Conservation (phyloP, 1,140 invertebrate genomes). For the Portunus trituberculatus region DNA sequence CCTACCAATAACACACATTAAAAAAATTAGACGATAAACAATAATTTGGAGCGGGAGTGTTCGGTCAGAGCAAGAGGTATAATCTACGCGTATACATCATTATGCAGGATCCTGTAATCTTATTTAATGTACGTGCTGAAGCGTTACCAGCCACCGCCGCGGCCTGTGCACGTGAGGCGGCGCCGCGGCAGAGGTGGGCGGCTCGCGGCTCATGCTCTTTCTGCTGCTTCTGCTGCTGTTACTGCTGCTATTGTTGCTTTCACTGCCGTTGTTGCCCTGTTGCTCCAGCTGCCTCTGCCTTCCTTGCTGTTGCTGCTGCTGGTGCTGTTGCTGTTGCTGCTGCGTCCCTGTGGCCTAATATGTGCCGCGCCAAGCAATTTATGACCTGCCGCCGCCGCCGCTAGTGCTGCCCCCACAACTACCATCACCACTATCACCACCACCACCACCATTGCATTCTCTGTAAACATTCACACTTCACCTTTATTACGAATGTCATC, state of each 20-base stretch:
- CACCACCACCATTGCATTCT: not conserved
- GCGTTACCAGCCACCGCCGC: not conserved
- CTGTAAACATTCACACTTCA: too few relatives aligned
- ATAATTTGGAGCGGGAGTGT: not conserved
- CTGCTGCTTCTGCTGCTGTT: not conserved
- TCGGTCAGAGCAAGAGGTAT: not conserved
- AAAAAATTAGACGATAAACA: conserved; percentile 14
- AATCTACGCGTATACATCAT: conserved; percentile 53
- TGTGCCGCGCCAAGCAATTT: not conserved
- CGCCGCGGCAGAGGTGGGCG: not conserved
- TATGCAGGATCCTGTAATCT: conserved; percentile 40
- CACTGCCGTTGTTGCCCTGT: not conserved
- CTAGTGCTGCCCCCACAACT: not conserved
- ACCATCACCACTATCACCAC: not conserved
- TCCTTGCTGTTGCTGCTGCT: not conserved
- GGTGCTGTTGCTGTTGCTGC: too few relatives aligned
- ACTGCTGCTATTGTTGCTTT: not conserved
- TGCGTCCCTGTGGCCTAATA: not conserved
- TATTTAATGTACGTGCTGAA: not conserved
- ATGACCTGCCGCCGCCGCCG: not conserved
- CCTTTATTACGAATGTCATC: too few relatives aligned
- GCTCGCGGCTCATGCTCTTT: not conserved
- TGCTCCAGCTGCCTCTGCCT: not conserved
- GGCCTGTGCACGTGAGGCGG: not conserved
- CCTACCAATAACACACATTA: conserved; percentile 12